Evolutionary conservation across 2,888 invertebrate genomes (phyloP).

Genomic region (Melolontha melolontha): DNA sequence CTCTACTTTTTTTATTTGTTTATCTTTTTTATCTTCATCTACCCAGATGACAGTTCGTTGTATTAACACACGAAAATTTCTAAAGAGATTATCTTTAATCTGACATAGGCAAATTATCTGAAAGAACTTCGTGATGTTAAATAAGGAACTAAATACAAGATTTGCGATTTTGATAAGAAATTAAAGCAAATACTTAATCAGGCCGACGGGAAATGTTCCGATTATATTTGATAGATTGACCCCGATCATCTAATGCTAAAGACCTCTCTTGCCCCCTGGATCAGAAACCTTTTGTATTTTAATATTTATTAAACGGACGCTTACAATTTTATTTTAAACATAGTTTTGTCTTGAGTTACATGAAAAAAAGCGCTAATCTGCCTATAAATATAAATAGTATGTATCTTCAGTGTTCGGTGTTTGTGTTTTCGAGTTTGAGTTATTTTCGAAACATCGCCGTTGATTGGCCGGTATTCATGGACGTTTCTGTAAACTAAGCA

Average conservation of each 20-base stretch:
- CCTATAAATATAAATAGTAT: no score
- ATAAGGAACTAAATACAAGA: background rate
- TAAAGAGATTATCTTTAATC: conserved; percentile 16
- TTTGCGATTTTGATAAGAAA: background rate
- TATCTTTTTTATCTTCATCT: no score
- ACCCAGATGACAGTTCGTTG: no score
- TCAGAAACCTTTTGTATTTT: background rate
- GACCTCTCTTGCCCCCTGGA: conserved; percentile 13
- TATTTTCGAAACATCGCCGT: conserved; percentile 9
- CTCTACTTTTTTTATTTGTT: no score
- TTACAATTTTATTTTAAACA: no score
- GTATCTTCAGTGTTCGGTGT: background rate
- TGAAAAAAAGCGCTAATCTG: no score
- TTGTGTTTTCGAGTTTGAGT: background rate
- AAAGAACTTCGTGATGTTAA: conserved; percentile 6
- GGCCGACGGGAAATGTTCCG: conserved; percentile 4
- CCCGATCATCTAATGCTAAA: conserved; percentile 1
- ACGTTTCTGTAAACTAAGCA: conserved; percentile 19
- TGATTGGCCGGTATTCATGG: conserved; percentile 5
- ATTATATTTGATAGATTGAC: conserved; percentile 5
- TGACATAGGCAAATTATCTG: conserved; percentile 13
- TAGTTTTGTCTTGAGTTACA: no score
- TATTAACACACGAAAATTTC: background rate
- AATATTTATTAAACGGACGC: no score
- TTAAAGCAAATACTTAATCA: conserved; percentile 15